phyloP scores from a whole-genome alignment of 2,888 invertebrate genomes.

The Xanthorhoe designata region DNA sequence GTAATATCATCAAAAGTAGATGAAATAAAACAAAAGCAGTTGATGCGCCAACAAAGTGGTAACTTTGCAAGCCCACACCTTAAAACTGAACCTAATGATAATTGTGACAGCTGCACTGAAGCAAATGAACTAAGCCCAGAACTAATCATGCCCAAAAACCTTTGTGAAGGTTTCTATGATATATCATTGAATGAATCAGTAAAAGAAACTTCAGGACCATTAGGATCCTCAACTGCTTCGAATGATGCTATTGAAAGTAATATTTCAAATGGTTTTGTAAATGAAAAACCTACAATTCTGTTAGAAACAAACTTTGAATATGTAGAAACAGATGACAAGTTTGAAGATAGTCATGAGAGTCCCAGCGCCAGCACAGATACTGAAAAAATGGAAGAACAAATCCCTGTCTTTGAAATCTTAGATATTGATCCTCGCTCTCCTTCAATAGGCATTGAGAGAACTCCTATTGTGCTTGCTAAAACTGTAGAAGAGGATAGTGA shows the following conservation, averaged over 20 bases:
- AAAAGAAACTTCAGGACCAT: conserved; percentile 67
- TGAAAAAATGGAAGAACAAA: conserved; percentile 42
- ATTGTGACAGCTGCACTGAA: conserved; percentile 60
- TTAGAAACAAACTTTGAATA: conserved; percentile 88
- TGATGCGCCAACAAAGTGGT: conserved; percentile 49
- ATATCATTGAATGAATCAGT: conserved; percentile 69
- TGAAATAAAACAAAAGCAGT: conserved; percentile 51
- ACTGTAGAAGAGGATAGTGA: conserved; percentile 52
- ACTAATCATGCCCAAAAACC: conserved; percentile 70
- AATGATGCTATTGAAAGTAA: conserved; percentile 72
- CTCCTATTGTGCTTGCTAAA: conserved; percentile 76
- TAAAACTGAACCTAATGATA: conserved; percentile 54
- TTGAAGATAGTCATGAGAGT: conserved; percentile 54
- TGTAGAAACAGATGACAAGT: conserved; percentile 68
- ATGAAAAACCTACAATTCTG: conserved; percentile 71
- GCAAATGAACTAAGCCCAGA: conserved; percentile 60
- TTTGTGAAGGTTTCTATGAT: conserved; percentile 71
- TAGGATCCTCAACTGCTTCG: conserved; percentile 75
- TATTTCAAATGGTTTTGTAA: conserved; percentile 58
- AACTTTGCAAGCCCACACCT: conserved; percentile 63
- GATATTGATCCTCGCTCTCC: conserved; percentile 80
- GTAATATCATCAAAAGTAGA: conserved; percentile 63
- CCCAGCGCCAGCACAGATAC: conserved; percentile 7
- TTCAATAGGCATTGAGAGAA: conserved; percentile 77
- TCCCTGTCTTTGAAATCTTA: conserved; percentile 63